These are phyloP conservation scores for Sebastolobus alascanus DNA, from an alignment of 2,797 vertebrate species.

Conservation along the genomic window DNA sequence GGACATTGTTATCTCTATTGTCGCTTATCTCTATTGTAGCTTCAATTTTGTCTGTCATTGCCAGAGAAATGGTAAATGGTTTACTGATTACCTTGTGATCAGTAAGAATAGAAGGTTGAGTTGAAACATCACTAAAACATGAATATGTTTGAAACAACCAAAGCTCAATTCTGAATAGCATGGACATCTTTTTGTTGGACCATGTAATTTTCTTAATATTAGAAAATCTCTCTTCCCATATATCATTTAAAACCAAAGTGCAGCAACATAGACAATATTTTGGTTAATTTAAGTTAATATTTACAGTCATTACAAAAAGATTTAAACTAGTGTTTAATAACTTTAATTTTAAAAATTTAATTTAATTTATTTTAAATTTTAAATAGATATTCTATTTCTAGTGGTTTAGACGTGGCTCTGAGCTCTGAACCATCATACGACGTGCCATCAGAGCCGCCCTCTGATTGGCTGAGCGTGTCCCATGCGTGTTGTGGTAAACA, in stretches of 20 bases:
- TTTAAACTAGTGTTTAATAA: no score
- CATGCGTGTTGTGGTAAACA: slow-evolving; percentile 84
- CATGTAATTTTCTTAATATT: background rate
- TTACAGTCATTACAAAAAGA: background rate
- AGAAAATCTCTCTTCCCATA: no score
- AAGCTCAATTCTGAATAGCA: background rate
- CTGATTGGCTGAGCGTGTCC: slow-evolving; percentile 77
- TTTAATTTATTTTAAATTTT: no score
- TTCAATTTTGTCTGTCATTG: background rate
- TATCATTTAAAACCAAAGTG: background rate
- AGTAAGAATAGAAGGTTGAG: background rate
- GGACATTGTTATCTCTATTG: background rate
- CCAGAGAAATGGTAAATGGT: background rate
- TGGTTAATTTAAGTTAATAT: background rate
- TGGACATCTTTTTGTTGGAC: background rate
- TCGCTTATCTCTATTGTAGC: background rate
- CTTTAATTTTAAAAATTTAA: no score
- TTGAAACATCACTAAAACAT: background rate
- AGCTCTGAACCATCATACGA: background rate
- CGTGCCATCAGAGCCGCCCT: background rate
- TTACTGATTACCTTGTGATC: background rate
- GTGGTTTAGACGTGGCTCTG: no score
- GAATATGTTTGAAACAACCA: background rate
- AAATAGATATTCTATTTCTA: no score
- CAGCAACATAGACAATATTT: background rate